A percentile compares a stretch with the other conserved stretches of the same genome.
Conservation (phyloP, 2,113 vertebrate species). For the Chaetorhynchus papuensis region DNA sequence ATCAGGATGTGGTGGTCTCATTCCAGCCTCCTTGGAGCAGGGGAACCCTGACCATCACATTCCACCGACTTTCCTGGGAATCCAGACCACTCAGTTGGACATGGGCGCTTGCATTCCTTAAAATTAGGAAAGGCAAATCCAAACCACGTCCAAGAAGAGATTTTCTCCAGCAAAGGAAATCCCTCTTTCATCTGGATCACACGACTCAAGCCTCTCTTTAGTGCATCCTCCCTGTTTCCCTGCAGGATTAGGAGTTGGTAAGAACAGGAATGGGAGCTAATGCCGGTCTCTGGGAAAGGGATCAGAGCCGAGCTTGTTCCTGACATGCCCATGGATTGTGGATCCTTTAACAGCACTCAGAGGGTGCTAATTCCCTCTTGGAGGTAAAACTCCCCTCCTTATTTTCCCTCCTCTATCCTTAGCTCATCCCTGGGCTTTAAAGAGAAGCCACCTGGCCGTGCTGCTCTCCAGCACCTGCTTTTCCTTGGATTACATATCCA, state of each 20-base stretch:
- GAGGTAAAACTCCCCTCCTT: neutral
- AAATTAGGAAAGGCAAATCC: neutral
- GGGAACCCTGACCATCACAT: neutral
- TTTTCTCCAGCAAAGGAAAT: neutral
- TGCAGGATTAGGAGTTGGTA: neutral
- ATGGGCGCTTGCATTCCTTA: neutral
- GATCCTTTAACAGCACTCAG: neutral
- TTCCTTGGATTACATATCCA: conserved; percentile 1
- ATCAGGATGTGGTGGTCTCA: neutral
- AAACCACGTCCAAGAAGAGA: neutral
- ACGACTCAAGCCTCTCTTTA: neutral
- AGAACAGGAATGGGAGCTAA: neutral
- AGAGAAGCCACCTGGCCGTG: conserved; percentile 38
- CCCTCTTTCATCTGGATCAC: neutral
- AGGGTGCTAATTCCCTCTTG: neutral
- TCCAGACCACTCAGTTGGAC: neutral
- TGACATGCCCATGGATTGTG: neutral
- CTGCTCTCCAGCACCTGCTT: conserved; percentile 36
- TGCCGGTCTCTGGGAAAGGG: neutral
- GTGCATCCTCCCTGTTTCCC: neutral
- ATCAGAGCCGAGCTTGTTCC: neutral
- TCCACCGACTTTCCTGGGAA: neutral
- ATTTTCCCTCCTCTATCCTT: conserved; percentile 18
- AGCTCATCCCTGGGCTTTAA: neutral
- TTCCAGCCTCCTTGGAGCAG: neutral